Conservation (phyloP, 2,113 vertebrate species). For the Ivindomyrus marchei region DNA sequence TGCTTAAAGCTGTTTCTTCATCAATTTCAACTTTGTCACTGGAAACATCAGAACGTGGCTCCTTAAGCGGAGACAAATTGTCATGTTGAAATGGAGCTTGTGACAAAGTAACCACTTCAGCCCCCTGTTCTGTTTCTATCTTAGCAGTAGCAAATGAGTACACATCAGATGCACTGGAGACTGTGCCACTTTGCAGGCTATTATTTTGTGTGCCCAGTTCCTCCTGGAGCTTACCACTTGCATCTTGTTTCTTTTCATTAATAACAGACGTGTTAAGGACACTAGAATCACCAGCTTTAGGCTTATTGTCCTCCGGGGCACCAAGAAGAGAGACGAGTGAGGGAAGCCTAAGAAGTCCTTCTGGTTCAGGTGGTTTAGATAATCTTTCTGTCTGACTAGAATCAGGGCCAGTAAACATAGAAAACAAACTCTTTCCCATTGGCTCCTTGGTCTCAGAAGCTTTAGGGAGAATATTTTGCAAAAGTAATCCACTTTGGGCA, state of each 20-base stretch:
- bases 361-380: constrained; percentile 49
- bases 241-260: constrained; percentile 57
- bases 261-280: constrained; percentile 59
- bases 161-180: constrained; percentile 19
- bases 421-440: constrained; percentile 56
- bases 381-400: constrained; percentile 43
- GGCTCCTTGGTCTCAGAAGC: constrained; percentile 31
- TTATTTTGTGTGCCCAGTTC: constrained; percentile 14
- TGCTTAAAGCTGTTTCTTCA: constrained; percentile 1
- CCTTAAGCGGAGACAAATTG: neutral
- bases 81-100: constrained; percentile 23
- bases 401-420: constrained; percentile 54
- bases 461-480: constrained; percentile 51
- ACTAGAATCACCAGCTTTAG: constrained; percentile 54
- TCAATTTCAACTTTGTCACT: constrained; percentile 15
- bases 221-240: constrained; percentile 14
- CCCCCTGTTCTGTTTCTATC: constrained; percentile 26
- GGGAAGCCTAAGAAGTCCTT: constrained; percentile 56
- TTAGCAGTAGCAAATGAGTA: neutral
- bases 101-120: neutral
- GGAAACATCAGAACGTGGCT: constrained; percentile 19
- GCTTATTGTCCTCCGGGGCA: constrained; percentile 43
- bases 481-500: constrained; percentile 47
- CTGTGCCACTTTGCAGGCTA: neutral
- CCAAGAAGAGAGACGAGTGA: constrained; percentile 53